Evolutionary conservation across 2,113 vertebrate genomes (phyloP).

Genomic region (Ammodytes marinus): DNA sequence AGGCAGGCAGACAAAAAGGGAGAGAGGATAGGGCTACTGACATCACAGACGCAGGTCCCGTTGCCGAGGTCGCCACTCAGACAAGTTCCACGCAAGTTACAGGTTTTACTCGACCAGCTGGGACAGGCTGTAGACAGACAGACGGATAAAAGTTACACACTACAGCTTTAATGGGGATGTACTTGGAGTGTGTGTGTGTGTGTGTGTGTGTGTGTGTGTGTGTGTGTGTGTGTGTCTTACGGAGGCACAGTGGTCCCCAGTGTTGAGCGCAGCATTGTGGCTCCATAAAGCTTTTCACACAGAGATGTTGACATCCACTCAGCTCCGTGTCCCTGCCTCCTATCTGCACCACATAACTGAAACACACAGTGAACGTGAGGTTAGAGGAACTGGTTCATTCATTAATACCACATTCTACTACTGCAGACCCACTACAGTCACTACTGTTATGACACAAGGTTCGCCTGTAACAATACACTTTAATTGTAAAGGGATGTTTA

Average conservation of each 20-base stretch:
- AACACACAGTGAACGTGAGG: neutral
- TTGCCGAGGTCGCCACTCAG: constrained; percentile 88
- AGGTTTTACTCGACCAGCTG: constrained; percentile 85
- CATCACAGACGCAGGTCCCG: constrained; percentile 93
- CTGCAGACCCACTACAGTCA: neutral
- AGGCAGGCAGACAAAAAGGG: neutral
- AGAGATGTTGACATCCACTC: constrained; percentile 86
- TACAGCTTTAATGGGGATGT: too few relatives aligned
- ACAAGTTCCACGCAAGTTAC: constrained; percentile 89
- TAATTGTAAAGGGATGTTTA: too few relatives aligned
- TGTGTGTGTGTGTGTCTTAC: constrained; percentile 79
- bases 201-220: neutral
- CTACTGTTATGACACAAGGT: neutral
- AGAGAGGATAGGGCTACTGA: constrained; percentile 68
- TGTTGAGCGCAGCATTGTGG: constrained; percentile 90
- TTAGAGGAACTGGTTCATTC: neutral
- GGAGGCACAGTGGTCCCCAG: constrained; percentile 90
- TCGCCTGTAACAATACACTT: too few relatives aligned
- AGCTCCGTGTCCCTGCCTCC: constrained; percentile 78
- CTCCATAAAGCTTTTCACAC: constrained; percentile 80
- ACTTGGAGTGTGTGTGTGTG: neutral
- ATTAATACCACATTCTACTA: neutral
- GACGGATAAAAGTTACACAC: neutral
- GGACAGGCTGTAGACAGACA: constrained; percentile 89
- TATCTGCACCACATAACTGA: constrained; percentile 89